Evolutionary conservation across 53 echinoderm and acorn worm genomes (phyloP).

Genomic region (Astropecten irregularis): DNA sequence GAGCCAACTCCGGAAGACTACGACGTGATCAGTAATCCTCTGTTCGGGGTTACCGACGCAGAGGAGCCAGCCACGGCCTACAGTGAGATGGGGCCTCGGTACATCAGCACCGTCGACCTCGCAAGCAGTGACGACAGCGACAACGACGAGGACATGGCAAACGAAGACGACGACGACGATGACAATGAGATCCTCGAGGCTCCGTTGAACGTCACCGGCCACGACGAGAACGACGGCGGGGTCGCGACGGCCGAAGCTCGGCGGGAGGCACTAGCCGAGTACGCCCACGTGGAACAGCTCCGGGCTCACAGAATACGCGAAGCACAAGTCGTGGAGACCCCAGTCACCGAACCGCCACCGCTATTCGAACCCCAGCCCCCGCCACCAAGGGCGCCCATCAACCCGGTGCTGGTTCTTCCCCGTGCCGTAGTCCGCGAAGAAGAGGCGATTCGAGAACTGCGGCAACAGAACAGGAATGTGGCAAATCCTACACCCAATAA

Average conservation of each 20-base stretch:
- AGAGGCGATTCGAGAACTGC: neutral
- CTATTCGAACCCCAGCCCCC: constrained; percentile 42
- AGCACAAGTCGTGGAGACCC: neutral
- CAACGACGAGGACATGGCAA: neutral
- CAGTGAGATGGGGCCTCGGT: neutral
- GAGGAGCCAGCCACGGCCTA: neutral
- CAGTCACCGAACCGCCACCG: neutral
- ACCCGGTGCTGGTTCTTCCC: constrained; percentile 25
- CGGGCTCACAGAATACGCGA: neutral
- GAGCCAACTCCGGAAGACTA: constrained; percentile 18
- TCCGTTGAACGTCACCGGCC: neutral
- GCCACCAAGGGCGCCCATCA: constrained; percentile 11
- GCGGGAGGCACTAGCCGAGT: neutral
- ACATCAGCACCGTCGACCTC: constrained; percentile 5
- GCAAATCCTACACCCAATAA: neutral
- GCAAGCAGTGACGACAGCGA: constrained; percentile 16
- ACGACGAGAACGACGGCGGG: neutral
- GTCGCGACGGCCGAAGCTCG: too few relatives aligned
- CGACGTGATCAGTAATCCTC: constrained; percentile 6
- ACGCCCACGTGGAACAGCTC: neutral
- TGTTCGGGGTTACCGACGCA: neutral
- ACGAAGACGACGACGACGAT: constrained; percentile 28
- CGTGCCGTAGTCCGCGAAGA: constrained; percentile 39
- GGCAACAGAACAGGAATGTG: neutral
- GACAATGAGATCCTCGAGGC: neutral